Evolutionary conservation across 2,888 invertebrate species (phyloP), one percentile per base, ranked within the genome.

Genomic region (Nomada hirtipes): DNA sequence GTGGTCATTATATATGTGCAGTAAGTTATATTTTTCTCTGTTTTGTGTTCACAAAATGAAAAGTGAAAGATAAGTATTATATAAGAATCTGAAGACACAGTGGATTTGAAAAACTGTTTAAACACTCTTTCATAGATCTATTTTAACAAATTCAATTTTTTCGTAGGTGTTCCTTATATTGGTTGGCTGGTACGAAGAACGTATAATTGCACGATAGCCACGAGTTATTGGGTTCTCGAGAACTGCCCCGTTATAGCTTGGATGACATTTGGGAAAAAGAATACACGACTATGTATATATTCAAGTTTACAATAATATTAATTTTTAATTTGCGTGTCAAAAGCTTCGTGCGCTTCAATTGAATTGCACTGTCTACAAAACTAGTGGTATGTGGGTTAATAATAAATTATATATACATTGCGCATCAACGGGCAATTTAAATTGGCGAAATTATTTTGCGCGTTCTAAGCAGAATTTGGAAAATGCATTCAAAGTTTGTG

Each of bases 101-200:
- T 36, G 36, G 36, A 36, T 36, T 36, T 36, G 0, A 26, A n/a
- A 23, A 15, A 18, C 50, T 60, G 26, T 7, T 15, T 52, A 59
- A 59, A 47, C 29, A 77, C 68, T 20, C 44, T 53, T 26, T 3
- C 11, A 7, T 53, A 47, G 15, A 10, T 23, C 20, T 63, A 26
- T 57, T 67, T 15, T 50, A 52, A 67, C 65, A 26, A 44, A 65
- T 0, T 13, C 13, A 2, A 4, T 3, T 60, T 2, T 18, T 68
- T 79, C 85, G 7, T 44, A 91, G 91, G 69, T 68, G 2, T 80
- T 2, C 89, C 91, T 0, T 79, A 76, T 18, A 76, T 92, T 13
- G 91, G 92, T 23, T 2, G 20, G 18, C 2, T 89, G 7, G 4
- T 86, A 1, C 86, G 89, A 71, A 50, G 1, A 2, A 75, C 44